Percentiles rank a stretch among this genome's conserved stretches.
These are phyloP conservation scores for Caradrina clavipalpis DNA, from an alignment of 2,888 invertebrate genomes.

Conservation along the genomic window DNA sequence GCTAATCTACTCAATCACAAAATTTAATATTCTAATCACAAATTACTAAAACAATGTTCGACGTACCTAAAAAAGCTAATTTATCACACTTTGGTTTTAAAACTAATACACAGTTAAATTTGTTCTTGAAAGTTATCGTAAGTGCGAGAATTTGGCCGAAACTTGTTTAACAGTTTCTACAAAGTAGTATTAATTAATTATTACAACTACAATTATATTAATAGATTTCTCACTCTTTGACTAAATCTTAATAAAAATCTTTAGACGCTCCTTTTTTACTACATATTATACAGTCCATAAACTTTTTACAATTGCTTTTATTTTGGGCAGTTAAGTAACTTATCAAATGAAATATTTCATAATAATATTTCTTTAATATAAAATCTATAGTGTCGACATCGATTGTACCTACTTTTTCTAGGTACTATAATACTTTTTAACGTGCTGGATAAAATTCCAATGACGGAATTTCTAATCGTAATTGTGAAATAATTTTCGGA, in stretches of 20 bases:
- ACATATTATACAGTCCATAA: constrained; percentile 32
- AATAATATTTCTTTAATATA: constrained; percentile 14
- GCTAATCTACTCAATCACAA: constrained; percentile 69
- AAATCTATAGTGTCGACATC: constrained; percentile 23
- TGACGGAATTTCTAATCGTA: constrained; percentile 14
- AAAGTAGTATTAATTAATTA: constrained; percentile 28
- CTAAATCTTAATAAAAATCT: constrained; percentile 56
- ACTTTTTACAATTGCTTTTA: constrained; percentile 43
- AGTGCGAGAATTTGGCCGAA: constrained; percentile 60
- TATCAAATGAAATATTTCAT: constrained; percentile 26
- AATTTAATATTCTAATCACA: constrained; percentile 56
- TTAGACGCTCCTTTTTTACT: constrained; percentile 23
- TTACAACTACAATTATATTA: constrained; percentile 44
- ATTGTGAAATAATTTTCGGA: constrained; percentile 9
- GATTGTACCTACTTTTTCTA: constrained; percentile 17
- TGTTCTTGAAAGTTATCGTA: constrained; percentile 40
- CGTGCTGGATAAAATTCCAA: constrained; percentile 25
- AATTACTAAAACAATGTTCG: constrained; percentile 60
- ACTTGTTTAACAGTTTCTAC: constrained; percentile 49
- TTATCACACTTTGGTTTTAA: constrained; percentile 76
- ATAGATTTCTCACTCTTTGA: constrained; percentile 74
- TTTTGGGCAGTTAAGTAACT: constrained; percentile 29
- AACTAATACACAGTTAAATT: constrained; percentile 61
- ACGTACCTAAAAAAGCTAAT: constrained; percentile 69
- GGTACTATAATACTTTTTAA: constrained; percentile 12